Conservation (phyloP, 2,797 vertebrate species). For the Caiman crocodilus region DNA sequence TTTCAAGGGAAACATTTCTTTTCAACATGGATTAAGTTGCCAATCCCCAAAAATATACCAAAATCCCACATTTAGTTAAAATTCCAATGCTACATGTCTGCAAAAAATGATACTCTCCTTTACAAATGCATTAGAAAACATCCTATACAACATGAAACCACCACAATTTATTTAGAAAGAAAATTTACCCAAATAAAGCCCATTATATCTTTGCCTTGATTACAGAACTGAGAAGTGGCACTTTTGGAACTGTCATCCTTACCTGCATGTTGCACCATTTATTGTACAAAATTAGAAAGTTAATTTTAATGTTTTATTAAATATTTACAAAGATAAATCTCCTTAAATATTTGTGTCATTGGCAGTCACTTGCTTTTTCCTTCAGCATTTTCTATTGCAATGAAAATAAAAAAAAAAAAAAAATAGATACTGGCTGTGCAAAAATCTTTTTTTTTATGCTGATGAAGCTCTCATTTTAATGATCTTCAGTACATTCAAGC, state of each 20-base stretch:
- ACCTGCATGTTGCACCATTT: neutral
- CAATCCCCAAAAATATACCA: neutral
- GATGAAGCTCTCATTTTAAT: neutral
- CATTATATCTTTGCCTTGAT: neutral
- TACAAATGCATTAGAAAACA: neutral
- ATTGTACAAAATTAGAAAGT: neutral
- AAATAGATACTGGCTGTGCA: neutral
- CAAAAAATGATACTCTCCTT: neutral
- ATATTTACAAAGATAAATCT: neutral
- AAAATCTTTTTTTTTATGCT: neutral
- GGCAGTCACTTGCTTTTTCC: constrained; percentile 1
- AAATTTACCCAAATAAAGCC: neutral
- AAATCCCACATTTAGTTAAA: neutral
- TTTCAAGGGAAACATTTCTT: neutral
- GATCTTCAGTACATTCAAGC: neutral
- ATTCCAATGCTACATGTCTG: neutral
- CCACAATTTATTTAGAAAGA: neutral
- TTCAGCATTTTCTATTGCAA: neutral
- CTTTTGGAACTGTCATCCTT: neutral
- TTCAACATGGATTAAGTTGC: neutral
- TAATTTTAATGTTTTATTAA: constrained; percentile 25
- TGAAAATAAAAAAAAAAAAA: neutral
- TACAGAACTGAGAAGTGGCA: neutral
- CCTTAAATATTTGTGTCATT: constrained; percentile 1
- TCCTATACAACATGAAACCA: neutral